Evolutionary conservation across 2,888 invertebrate genomes (phyloP).

Genomic region (Apamea sordens): DNA sequence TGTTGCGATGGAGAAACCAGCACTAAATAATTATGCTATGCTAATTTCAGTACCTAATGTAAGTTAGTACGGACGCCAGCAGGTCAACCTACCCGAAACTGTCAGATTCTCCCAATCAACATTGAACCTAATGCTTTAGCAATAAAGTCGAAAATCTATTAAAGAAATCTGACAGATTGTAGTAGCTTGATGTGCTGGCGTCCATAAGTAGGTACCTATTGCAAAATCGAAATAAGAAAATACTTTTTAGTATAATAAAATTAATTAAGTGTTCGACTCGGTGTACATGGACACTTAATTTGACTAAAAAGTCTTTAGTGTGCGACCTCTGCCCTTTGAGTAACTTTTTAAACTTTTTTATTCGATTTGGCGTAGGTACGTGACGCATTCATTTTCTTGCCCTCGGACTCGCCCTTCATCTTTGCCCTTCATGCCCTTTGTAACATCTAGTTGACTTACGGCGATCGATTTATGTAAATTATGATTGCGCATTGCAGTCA

Average conservation of each 20-base stretch:
- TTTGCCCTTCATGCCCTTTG: conserved; percentile 18
- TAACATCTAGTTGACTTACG: conserved; percentile 21
- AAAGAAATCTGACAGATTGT: too few relatives aligned
- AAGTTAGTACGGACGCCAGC: too few relatives aligned
- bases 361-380: conserved; percentile 27
- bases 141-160: too few relatives aligned
- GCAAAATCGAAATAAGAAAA: neutral
- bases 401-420: conserved; percentile 27
- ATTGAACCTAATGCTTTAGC: too few relatives aligned
- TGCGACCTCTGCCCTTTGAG: conserved; percentile 3
- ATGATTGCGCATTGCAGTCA: conserved; percentile 37
- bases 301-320: too few relatives aligned
- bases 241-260: neutral
- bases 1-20: too few relatives aligned
- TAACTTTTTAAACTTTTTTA: conserved; percentile 42
- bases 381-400: conserved; percentile 42
- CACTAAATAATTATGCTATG: too few relatives aligned
- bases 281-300: too few relatives aligned
- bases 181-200: too few relatives aligned
- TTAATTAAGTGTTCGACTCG: neutral
- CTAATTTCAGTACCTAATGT: neutral
- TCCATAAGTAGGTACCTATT: too few relatives aligned
- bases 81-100: too few relatives aligned
- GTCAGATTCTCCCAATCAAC: too few relatives aligned
- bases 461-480: conserved; percentile 46